phyloP scores from a whole-genome alignment of 2,113 vertebrate genomes.

The Equus przewalskii region DNA sequence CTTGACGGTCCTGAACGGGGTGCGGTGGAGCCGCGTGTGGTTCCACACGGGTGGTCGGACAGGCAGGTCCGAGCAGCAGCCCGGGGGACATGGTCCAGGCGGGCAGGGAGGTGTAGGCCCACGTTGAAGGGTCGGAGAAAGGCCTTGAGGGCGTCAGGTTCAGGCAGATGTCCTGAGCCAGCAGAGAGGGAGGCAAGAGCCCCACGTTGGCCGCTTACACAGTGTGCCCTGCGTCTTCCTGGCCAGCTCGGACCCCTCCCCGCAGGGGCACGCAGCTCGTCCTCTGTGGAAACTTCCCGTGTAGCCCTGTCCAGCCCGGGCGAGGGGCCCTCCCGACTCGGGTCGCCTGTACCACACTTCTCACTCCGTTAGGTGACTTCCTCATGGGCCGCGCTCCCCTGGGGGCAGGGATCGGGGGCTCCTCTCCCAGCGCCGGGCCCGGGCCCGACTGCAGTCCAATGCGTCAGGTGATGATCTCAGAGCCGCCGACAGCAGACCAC shows the following conservation, averaged over 20 bases:
- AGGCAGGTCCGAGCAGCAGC: accelerated
- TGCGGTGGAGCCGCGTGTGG: accelerated
- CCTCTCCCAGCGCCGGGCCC: background rate
- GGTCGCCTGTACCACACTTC: accelerated
- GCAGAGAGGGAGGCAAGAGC: background rate
- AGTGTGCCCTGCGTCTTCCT: background rate
- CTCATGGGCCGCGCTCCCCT: background rate
- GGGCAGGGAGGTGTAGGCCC: background rate
- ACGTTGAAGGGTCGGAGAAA: accelerated
- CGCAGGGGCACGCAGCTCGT: accelerated
- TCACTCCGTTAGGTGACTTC: accelerated
- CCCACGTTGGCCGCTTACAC: accelerated
- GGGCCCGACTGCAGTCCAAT: accelerated
- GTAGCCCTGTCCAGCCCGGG: background rate
- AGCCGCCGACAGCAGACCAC: accelerated
- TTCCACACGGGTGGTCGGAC: accelerated
- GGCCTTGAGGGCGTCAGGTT: accelerated
- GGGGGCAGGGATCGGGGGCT: accelerated
- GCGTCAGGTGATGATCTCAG: accelerated
- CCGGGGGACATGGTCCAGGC: accelerated
- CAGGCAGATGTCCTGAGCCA: background rate
- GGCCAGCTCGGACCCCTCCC: accelerated
- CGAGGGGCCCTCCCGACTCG: background rate
- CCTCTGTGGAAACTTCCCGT: background rate
- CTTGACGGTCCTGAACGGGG: accelerated